phyloP scores from a whole-genome alignment of 2,888 invertebrate genomes.

The Sepiola atlantica region DNA sequence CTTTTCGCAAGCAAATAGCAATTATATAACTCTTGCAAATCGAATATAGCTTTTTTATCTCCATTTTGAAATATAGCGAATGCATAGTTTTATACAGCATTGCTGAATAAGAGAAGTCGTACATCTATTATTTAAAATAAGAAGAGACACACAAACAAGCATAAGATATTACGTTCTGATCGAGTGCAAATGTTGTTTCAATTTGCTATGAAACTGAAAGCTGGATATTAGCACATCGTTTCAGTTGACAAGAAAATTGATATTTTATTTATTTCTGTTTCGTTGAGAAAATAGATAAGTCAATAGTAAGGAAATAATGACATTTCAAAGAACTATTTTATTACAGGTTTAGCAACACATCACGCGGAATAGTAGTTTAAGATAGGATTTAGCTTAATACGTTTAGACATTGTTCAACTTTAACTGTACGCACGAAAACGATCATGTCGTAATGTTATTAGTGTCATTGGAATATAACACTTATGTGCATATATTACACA shows the following conservation, averaged over 20 bases:
- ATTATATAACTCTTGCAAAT: not conserved
- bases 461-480: too few relatives aligned
- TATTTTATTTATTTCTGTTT: not conserved
- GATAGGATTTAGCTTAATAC: too few relatives aligned
- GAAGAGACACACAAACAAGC: not conserved
- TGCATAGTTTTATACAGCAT: not conserved
- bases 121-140: not conserved
- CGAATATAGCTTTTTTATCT: not conserved
- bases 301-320: not conserved
- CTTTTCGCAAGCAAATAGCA: not conserved
- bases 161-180: not conserved
- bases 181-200: not conserved
- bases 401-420: too few relatives aligned
- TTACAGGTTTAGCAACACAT: too few relatives aligned
- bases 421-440: too few relatives aligned
- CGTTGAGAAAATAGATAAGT: not conserved
- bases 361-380: too few relatives aligned
- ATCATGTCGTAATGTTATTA: too few relatives aligned
- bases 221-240: not conserved
- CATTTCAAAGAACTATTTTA: not conserved
- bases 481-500: too few relatives aligned
- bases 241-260: too few relatives aligned
- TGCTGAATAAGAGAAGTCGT: not conserved
- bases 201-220: not conserved
- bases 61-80: not conserved